Base-by-base conservation (phyloP, 2,797 vertebrate genomes). In the Etheostoma perlongum region DNA sequence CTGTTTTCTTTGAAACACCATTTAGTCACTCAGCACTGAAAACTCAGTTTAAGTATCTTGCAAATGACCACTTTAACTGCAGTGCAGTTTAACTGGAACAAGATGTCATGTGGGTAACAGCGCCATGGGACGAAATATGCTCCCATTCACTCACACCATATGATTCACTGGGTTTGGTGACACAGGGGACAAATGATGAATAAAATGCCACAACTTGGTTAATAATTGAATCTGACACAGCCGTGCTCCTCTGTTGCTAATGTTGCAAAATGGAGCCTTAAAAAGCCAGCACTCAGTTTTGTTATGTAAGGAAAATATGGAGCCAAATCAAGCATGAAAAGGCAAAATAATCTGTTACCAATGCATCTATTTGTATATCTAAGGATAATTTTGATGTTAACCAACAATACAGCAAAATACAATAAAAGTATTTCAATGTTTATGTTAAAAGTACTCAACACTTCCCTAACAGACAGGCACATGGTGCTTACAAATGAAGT, bases 151-250 rank as follows among this genome's bases (percentile, higher is more conserved):
- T 77, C 82, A 77, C 47, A 66, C 67, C 21, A 4, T 73, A 62
- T 81, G 71, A 88, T 65, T 79, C 85, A 88, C 65, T 72, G 76
- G 74, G 64, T 79, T 81, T 76, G 71, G 73, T 72, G 74, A 83
- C 86, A 80, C 74, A 8, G 44, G 91, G 87, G 84, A 89, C 72
- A 82, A 82, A 91, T 84, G 80, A 78, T 78, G 88, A 85, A 86
- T 79, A 82, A 84, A 88, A 88, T 79, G 63, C 67, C 72, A 71
- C 48, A 84, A 84, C 82, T 82, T 84, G 81, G 88, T 91, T 74
- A 85, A 88, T 91, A 86, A 88, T 88, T 87, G 57, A 91, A 69
- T 64, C 7, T 25, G 84, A 84, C 90, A 89, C 87, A 86, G 83
- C 85, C 88, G 89, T 72, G 80, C 66, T 78, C 67, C 76, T 85